phyloP scores from a whole-genome alignment of 2,797 vertebrate genomes.

The Novumbra hubbsi region DNA sequence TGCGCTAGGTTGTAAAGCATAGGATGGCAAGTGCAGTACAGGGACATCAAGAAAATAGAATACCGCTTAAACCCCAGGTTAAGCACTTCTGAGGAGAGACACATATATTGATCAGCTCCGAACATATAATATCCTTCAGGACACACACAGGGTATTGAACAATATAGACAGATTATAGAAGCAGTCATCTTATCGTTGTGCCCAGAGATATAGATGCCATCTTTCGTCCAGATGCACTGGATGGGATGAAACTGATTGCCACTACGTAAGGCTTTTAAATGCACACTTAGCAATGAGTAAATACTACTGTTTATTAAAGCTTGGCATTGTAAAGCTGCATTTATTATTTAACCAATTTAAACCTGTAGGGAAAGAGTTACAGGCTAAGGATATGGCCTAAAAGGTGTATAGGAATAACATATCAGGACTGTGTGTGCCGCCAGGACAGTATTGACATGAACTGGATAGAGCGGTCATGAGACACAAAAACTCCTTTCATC shows the following conservation, averaged over 20 bases:
- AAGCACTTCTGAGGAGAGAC: not conserved
- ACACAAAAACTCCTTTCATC: no score
- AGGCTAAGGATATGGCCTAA: conserved; percentile 7
- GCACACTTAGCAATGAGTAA: not conserved
- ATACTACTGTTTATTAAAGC: not conserved
- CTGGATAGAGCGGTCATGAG: no score
- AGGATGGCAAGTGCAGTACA: conserved; percentile 23
- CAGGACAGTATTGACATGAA: no score
- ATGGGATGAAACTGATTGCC: not conserved
- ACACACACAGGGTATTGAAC: conserved; percentile 26
- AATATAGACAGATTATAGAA: conserved; percentile 10
- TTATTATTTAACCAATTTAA: not conserved
- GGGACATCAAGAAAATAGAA: not conserved
- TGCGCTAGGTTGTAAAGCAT: conserved; percentile 2
- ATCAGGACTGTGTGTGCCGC: no score
- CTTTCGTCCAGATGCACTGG: not conserved
- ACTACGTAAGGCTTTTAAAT: not conserved
- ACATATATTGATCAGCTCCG: no score
- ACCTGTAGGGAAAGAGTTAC: conserved; percentile 1
- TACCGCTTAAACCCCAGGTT: not conserved
- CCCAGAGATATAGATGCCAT: not conserved
- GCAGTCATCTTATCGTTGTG: not conserved
- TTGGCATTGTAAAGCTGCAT: not conserved
- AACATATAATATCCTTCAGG: conserved; percentile 19
- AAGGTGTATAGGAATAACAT: no score